Evolutionary conservation across 1,140 invertebrate species (phyloP), one percentile per base, ranked within the genome.

Genomic region (Diachasmimorpha longicaudata): DNA sequence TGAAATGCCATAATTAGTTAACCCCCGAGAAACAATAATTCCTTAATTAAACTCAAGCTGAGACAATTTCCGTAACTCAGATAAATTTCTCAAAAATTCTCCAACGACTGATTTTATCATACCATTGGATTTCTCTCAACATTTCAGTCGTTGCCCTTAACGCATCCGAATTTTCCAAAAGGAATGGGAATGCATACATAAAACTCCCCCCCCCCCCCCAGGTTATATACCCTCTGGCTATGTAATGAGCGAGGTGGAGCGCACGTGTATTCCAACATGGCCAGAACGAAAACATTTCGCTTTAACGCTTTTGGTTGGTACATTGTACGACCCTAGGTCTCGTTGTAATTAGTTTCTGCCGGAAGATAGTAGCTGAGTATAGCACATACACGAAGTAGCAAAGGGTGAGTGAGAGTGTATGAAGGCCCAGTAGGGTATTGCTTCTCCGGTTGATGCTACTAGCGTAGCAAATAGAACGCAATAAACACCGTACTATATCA

Each of bases 401-500:
- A 46, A 48, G 58, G 13, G 44, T 48, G 37, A 36, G 36, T 67
- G 48, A 66, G 25, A 13, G 25, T 25, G 8, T 14, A 31, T 10
- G 13, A 25, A 66, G 63, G 25, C 52, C 25, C 25, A 42, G 39
- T 74, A 69, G 74, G 79, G 78, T 82, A 82, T 82, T 82, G 80
- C 81, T 31, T 77, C 74, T 78, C 52, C 63, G 63, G 68, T 74
- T 82, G 81, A 83, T 82, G 76, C 25, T 36, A 78, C 78, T 71
- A n/a, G 74, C 80, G 78, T 70, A 80, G 80, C 80, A 84, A 85
- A 82, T 83, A 83, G 80, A 78, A 82, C 82, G 82, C 83, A 83
- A 83, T 84, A 84, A 84, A 84, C 81, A 82, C 78, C 79, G 77
- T 72, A 80, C 78, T 84, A 79, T 78, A 82, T 84, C 81, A 84